These are phyloP conservation scores for Coracias cyanogaster DNA, from an alignment of 2,797 vertebrate species.

Conservation along the genomic window DNA sequence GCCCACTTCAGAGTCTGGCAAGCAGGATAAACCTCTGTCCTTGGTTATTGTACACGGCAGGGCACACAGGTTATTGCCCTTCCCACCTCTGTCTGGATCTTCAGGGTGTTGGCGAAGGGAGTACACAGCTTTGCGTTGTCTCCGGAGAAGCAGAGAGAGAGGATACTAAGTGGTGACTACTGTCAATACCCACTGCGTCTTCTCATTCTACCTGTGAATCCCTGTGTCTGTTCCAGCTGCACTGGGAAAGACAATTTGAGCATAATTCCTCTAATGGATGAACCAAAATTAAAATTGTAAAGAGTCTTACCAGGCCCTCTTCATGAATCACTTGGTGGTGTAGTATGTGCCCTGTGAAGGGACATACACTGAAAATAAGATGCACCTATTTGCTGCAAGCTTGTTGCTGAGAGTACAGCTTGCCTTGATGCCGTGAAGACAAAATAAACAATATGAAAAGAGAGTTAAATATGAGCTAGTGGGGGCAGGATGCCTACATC, in stretches of 20 bases:
- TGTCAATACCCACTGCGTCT: not conserved
- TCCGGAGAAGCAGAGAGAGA: not conserved
- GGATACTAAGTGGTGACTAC: not conserved
- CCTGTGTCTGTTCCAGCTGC: not conserved
- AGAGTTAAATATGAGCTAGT: slow-evolving; percentile 31
- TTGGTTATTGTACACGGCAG: not conserved
- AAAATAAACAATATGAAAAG: slow-evolving; percentile 34
- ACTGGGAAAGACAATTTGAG: not conserved
- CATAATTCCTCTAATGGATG: not conserved
- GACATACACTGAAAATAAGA: not conserved
- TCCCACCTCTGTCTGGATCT: not conserved
- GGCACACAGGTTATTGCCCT: not conserved
- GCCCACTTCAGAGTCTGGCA: not conserved
- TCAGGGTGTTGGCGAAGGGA: not conserved
- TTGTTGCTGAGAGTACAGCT: slow-evolving; percentile 5
- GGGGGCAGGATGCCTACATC: not conserved
- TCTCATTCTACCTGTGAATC: not conserved
- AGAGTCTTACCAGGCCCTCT: not conserved
- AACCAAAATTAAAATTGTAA: not conserved
- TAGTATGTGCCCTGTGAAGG: not conserved
- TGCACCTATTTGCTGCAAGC: not conserved
- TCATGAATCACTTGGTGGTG: not conserved
- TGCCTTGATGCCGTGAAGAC: not conserved
- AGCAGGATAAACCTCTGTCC: not conserved
- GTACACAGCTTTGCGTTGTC: not conserved